A percentile compares a stretch with the other conserved stretches of the same genome.
Conservation (phyloP, 2,113 vertebrate species). For the Sceloporus undulatus region DNA sequence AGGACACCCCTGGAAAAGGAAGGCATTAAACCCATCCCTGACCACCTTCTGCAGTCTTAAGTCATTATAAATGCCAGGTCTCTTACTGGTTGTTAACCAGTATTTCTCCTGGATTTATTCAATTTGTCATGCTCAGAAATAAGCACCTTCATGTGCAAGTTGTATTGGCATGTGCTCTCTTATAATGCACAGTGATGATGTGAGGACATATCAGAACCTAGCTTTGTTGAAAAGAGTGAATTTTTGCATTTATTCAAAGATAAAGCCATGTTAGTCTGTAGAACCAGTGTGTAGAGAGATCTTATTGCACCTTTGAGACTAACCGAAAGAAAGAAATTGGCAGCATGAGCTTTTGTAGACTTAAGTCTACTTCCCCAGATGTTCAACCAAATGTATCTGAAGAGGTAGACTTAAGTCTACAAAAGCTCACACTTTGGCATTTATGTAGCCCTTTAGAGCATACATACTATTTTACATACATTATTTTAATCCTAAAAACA, state of each 20-base stretch:
- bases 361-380: too few species aligned
- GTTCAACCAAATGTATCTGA: too few species aligned
- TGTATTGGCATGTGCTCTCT: background rate
- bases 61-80: background rate
- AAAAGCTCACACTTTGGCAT: too few species aligned
- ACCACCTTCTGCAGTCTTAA: background rate
- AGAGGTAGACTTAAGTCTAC: too few species aligned
- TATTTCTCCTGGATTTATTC: background rate
- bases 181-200: background rate
- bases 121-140: background rate
- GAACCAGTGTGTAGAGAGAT: too few species aligned
- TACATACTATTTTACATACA: background rate
- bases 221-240: background rate
- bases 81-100: background rate
- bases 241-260: background rate
- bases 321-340: too few species aligned
- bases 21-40: too few species aligned
- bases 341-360: too few species aligned
- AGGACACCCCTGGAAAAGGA: too few species aligned
- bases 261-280: too few species aligned
- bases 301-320: too few species aligned
- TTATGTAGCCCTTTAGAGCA: background rate
- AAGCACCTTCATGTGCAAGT: background rate
- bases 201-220: background rate
- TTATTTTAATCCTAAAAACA: background rate